Conservation (phyloP, 2,113 vertebrate genomes). For the Prolemur simus region DNA sequence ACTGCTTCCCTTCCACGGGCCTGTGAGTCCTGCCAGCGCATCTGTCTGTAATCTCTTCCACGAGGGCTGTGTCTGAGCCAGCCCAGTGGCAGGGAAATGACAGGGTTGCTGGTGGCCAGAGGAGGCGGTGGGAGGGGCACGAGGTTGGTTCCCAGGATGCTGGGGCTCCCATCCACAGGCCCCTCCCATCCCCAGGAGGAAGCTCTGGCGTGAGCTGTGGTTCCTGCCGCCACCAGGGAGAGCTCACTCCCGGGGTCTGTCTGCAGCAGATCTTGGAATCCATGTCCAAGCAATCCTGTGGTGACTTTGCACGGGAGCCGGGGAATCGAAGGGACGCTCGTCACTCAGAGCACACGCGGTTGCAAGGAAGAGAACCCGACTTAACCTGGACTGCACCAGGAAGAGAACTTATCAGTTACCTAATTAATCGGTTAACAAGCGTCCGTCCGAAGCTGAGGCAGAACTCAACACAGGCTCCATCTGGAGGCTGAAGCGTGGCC, state of each 20-base stretch:
- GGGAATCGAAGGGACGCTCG: background rate
- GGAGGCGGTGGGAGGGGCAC: constrained; percentile 64
- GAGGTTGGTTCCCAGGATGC: constrained; percentile 78
- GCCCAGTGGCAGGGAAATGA: constrained; percentile 79
- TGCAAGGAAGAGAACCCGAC: background rate
- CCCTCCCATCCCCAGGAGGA: background rate
- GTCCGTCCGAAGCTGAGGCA: background rate
- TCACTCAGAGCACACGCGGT: too few relatives aligned
- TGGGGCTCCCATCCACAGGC: constrained; percentile 57
- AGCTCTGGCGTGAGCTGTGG: background rate
- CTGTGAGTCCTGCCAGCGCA: constrained; percentile 54
- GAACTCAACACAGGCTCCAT: background rate
- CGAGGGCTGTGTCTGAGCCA: constrained; percentile 78
- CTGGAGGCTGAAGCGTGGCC: background rate
- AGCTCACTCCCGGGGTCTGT: background rate
- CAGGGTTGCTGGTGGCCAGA: constrained; percentile 82
- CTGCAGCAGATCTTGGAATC: background rate
- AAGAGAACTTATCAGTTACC: too few relatives aligned
- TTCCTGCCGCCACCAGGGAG: background rate
- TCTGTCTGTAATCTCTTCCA: constrained; percentile 71
- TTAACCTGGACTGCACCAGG: background rate
- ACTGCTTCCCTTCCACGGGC: constrained; percentile 60
- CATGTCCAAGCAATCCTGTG: background rate
- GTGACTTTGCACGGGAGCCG: background rate
- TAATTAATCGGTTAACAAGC: background rate